phyloP scores from a whole-genome alignment of 2,113 vertebrate species.

The sheep (Ovis aries) region ARS-UI_Ramb_v3.0 NC_056060.1:69576501-69577000 shows the following conservation, averaged over 20 bases:
- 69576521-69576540: conserved; percentile 10
- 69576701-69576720: background rate
- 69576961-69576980: background rate
- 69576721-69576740: background rate
- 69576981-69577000: background rate
- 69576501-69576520: conserved; percentile 14
- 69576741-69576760: background rate
- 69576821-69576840: background rate
- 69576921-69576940: background rate
- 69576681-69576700: background rate
- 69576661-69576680: background rate
- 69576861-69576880: background rate
- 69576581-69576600: conserved; percentile 35
- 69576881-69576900: background rate
- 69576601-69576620: background rate
- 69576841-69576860: background rate
- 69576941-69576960: background rate
- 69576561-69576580: conserved; percentile 36
- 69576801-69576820: background rate
- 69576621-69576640: background rate
- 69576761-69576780: background rate
- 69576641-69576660: background rate
- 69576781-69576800: background rate
- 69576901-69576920: background rate
- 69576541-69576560: conserved; percentile 33